phyloP scores from a whole-genome alignment of 1,140 invertebrate genomes.

The Portunus trituberculatus region DNA sequence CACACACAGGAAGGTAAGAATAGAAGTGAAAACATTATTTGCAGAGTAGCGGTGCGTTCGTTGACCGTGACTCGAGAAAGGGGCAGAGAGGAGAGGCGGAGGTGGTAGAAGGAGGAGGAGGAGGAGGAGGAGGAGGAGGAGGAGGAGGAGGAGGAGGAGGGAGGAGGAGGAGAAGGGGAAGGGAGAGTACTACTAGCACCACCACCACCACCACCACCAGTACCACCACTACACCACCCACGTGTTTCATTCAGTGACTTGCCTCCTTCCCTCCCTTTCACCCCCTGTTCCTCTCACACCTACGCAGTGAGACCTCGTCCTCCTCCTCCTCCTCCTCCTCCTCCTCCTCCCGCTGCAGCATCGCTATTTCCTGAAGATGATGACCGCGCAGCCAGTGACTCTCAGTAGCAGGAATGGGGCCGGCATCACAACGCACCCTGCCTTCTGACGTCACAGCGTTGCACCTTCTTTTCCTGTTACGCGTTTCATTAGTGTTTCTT shows the following conservation, averaged over 20 bases:
- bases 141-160: background rate
- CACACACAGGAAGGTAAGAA: conserved; percentile 1
- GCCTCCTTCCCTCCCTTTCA: background rate
- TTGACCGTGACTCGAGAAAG: background rate
- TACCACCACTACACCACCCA: background rate
- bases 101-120: background rate
- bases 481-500: no score
- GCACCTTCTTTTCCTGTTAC: no score
- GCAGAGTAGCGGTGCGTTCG: no score
- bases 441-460: no score
- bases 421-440: no score
- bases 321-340: background rate
- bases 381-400: background rate
- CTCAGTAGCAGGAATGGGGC: no score
- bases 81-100: background rate
- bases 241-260: background rate
- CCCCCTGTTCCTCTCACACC: no score
- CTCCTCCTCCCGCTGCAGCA: background rate
- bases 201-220: background rate
- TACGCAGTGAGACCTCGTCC: background rate
- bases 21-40: background rate
- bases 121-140: background rate
- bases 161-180: no score
- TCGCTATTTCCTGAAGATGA: conserved; percentile 10
- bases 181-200: no score